Percentiles rank a stretch among this genome's conserved stretches.
Evolutionary conservation across 2,797 vertebrate species (phyloP).

Genomic region (Gymnopithys bicolor): DNA sequence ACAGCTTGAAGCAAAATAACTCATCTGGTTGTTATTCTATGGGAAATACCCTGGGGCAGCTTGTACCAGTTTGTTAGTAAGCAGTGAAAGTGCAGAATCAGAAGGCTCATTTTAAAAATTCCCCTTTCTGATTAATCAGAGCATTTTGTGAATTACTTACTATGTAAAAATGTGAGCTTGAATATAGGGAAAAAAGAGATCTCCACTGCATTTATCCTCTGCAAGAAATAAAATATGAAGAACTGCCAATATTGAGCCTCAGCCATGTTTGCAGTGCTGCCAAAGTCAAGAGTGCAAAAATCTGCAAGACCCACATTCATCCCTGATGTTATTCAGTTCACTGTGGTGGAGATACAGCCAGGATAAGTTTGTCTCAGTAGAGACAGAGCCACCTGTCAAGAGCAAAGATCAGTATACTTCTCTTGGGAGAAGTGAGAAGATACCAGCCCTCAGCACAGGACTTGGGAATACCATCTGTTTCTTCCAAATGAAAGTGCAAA

Average conservation of each 20-base stretch:
- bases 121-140: neutral
- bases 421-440: neutral
- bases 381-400: neutral
- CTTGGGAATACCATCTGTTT: neutral
- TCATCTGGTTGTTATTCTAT: neutral
- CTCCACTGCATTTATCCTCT: neutral
- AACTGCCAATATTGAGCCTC: neutral
- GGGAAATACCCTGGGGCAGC: neutral
- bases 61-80: conserved; percentile 21
- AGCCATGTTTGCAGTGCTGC: neutral
- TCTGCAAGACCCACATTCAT: neutral
- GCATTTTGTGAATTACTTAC: neutral
- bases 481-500: neutral
- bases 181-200: neutral
- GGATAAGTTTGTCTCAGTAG: neutral
- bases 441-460: neutral
- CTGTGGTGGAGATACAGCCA: neutral
- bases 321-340: neutral
- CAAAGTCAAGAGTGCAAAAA: conserved; percentile 23
- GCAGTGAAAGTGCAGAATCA: neutral
- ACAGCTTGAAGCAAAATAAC: conserved; percentile 32
- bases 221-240: neutral
- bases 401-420: neutral
- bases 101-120: neutral
- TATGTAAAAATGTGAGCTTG: neutral